phyloP scores from a whole-genome alignment of 2,888 invertebrate species.

The Anagyrus pseudococci region DNA sequence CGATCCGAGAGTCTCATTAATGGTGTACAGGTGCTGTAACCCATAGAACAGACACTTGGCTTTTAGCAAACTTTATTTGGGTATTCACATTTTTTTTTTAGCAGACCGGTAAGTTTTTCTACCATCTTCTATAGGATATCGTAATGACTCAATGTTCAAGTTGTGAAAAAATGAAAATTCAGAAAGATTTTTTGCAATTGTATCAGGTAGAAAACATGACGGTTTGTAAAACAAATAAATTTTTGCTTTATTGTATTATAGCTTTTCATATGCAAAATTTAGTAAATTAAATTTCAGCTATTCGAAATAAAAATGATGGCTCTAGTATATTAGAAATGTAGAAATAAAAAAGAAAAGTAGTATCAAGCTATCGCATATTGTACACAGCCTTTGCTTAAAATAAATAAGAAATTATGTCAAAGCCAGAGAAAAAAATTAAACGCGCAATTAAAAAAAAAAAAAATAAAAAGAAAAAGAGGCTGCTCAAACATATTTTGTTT shows the following conservation, averaged over 20 bases:
- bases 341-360: no score
- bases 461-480: neutral
- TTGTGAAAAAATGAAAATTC: neutral
- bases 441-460: neutral
- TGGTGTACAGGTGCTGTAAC: conserved; percentile 76
- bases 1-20: conserved; percentile 66
- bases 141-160: neutral
- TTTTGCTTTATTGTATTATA: neutral
- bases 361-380: neutral
- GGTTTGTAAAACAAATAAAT: neutral
- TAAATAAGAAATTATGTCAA: neutral
- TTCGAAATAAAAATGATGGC: no score
- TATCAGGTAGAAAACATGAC: neutral
- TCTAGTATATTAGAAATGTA: no score
- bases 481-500: neutral
- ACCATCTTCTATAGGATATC: neutral
- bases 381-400: neutral
- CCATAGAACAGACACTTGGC: conserved; percentile 60
- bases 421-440: no score
- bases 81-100: neutral
- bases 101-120: neutral
- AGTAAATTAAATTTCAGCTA: neutral
- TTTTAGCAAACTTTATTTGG: conserved; percentile 17
- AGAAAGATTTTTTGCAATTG: no score
- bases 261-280: no score